phyloP scores from a whole-genome alignment of 2,113 vertebrate genomes.

The Ahaetulla prasina region DNA sequence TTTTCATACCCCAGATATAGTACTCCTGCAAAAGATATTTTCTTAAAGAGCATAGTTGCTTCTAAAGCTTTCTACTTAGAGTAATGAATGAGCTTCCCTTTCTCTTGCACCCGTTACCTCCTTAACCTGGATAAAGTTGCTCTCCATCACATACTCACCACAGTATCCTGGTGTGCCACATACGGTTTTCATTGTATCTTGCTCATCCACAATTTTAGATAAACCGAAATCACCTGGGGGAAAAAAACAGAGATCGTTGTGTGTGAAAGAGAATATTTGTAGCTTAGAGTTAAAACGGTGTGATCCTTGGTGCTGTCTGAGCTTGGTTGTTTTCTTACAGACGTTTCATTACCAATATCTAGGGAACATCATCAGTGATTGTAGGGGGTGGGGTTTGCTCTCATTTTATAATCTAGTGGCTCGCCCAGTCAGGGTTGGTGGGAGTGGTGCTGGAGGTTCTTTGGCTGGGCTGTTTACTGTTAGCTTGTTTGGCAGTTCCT shows the following conservation, averaged over 20 bases:
- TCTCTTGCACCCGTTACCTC: neutral
- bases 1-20: neutral
- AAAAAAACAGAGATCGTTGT: conserved; percentile 3
- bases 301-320: no score
- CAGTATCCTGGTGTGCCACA: conserved; percentile 88
- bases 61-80: no score
- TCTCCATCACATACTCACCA: conserved; percentile 61
- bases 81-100: neutral
- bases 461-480: no score
- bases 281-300: no score
- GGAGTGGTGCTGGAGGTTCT: no score
- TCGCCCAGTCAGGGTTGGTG: no score
- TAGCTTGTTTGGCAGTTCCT: no score
- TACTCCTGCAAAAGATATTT: neutral
- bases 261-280: neutral
- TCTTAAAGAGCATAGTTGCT: neutral
- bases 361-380: no score
- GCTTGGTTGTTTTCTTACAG: no score
- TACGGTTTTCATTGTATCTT: conserved; percentile 86
- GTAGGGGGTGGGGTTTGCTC: no score
- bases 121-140: neutral
- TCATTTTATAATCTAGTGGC: no score
- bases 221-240: conserved; percentile 83
- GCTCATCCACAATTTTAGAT: conserved; percentile 86
- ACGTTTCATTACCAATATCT: no score